Evolutionary conservation across 2,888 invertebrate genomes (phyloP), one percentile per base, ranked within the genome.

Genomic region (Cephus pygmeus): DNA sequence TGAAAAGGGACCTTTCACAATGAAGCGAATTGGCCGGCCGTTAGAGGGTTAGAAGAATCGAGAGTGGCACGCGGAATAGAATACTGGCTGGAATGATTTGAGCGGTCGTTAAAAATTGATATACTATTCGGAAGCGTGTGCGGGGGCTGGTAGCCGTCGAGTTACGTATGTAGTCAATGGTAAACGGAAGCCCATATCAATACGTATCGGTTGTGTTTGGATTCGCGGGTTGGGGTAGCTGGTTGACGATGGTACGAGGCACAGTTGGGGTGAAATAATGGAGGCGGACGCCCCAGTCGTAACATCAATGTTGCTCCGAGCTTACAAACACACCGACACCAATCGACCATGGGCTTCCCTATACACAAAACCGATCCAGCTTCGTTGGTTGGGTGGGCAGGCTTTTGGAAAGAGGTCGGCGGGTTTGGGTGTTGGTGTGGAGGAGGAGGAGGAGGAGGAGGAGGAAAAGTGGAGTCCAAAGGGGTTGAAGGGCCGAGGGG

Each of bases 141-240:
- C 79, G 85, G 83, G 78, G 78, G 80, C 77, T 76, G 76, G 77
- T 82, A 84, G 83, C 81, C 86, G 84, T 87, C 85, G 84, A 85
- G 84, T 85, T 87, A 85, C 88, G 88, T 87, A 85, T 85, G 85
- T 84, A 88, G 86, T 89, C 84, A 88, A 90, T 87, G 87, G 88
- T 84, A 87, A 88, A 84, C 90, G 90, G 90, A 90, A 90, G 83
- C 87, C 85, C 86, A 87, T 90, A 90, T 90, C 89, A 86, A 88
- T 89, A 90, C 88, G 88, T 88, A 90, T 90, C 86, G 87, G 83
- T 85, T 84, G 84, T 85, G 84, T 84, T 85, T 77, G 75, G 56
- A 83, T 83, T 81, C 77, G 76, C 75, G 31, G 73, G 76, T 12
- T 71, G 31, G 33, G 56, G 56, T 56, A 9, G 56, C 56, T 56